Base-by-base conservation (phyloP, 2,888 invertebrate genomes). In the Zonitis immaculata region DNA sequence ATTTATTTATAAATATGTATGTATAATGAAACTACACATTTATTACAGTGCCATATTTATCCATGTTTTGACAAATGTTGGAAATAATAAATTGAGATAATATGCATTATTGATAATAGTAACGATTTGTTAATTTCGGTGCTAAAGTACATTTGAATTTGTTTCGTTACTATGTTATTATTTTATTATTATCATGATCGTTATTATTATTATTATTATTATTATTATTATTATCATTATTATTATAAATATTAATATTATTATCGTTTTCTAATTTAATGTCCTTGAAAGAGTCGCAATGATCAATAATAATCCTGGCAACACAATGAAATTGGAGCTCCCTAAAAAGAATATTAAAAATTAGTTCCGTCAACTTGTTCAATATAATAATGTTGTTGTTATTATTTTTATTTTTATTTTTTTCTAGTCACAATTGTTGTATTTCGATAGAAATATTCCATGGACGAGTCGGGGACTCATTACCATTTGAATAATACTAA, bases 221-320 rank as follows among this genome's bases (percentile, higher is more conserved):
- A n/a, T n/a, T n/a, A n/a, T n/a, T n/a, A n/a, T n/a, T n/a, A n/a
- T n/a, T n/a, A n/a, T n/a, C n/a, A n/a, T n/a, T n/a, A n/a, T n/a
- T n/a, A n/a, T n/a, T n/a, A n/a, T n/a, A n/a, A n/a, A n/a, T n/a
- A n/a, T n/a, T n/a, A n/a, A n/a, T n/a, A n/a, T n/a, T n/a, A n/a
- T n/a, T n/a, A n/a, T n/a, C n/a, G n/a, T n/a, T n/a, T 51, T 54
- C 52, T 43, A 58, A 52, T 58, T 47, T 49, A 58, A 39, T 43
- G 47, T 52, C 52, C 60, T 62, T 52, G 54, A 54, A n/a, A 65
- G 44, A 22, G 52, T 51, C 45, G 59, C 56, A 22, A 61, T 52
- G n/a, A 64, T 39, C 45, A 65, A 50, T 49, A 66, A 6, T 44
- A 65, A 49, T 35, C 61, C 63, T 20, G 64, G 64, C 27, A 66